Conservation (phyloP, 2,888 invertebrate species). For the Taphrorychus bicolor region DNA sequence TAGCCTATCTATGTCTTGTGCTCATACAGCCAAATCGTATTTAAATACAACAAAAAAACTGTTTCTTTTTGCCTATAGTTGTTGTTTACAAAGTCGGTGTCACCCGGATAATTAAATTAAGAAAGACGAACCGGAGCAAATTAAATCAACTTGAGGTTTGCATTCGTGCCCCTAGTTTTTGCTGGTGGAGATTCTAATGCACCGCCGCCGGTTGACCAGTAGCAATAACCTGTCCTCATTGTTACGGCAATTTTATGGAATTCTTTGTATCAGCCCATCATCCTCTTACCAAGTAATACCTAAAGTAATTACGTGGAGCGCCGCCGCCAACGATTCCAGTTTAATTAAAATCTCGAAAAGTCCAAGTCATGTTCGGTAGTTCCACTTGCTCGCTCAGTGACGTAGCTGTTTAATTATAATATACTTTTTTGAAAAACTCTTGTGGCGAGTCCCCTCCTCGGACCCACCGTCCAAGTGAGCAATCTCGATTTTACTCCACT, state of each 20-base stretch:
- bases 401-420: constrained; percentile 13
- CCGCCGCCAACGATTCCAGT: constrained; percentile 34
- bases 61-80: too few relatives aligned
- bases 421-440: neutral
- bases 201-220: too few relatives aligned
- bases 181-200: constrained; percentile 18
- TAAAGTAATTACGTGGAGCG: constrained; percentile 35
- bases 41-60: constrained; percentile 1
- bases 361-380: constrained; percentile 33
- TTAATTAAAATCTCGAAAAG: constrained; percentile 41
- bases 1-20: too few relatives aligned
- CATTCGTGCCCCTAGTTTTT: constrained; percentile 23
- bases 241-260: constrained; percentile 38
- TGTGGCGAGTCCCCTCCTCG: too few relatives aligned
- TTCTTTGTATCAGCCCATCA: constrained; percentile 38
- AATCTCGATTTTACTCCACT: too few relatives aligned
- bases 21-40: too few relatives aligned
- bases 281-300: constrained; percentile 34
- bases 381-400: constrained; percentile 22
- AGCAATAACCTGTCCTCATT: constrained; percentile 37
- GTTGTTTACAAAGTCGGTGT: constrained; percentile 6
- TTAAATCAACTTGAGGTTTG: constrained; percentile 31
- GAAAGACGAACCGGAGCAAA: constrained; percentile 5
- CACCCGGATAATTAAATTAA: constrained; percentile 11
- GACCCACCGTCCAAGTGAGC: too few relatives aligned